These are phyloP conservation scores for Operophtera brumata DNA, from an alignment of 2,888 invertebrate genomes.

Conservation along the genomic window DNA sequence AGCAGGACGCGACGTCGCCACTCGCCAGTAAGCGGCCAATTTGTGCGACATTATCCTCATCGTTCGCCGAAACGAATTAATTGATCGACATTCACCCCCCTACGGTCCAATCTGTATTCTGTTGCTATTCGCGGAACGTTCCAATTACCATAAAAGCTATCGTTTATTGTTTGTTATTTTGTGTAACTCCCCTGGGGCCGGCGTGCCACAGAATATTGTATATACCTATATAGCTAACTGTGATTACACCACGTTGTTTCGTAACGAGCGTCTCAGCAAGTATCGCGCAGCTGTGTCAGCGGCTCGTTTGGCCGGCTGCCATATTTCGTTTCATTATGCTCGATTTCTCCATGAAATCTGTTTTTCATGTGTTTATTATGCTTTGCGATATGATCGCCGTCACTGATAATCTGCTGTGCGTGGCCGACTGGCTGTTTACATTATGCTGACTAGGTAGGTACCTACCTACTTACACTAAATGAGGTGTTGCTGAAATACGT, in stretches of 20 bases:
- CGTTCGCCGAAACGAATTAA: slow-evolving; percentile 5
- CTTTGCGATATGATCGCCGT: slow-evolving; percentile 19
- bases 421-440: slow-evolving; percentile 9
- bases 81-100: slow-evolving; percentile 8
- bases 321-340: slow-evolving; percentile 22
- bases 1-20: slow-evolving; percentile 1
- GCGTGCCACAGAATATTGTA: neutral
- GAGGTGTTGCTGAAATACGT: neutral
- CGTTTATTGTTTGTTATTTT: slow-evolving; percentile 20
- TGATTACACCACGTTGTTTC: neutral
- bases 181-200: neutral
- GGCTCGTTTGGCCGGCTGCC: slow-evolving; percentile 28
- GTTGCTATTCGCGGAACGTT: slow-evolving; percentile 9
- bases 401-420: slow-evolving; percentile 8
- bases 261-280: neutral
- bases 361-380: slow-evolving; percentile 31
- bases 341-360: slow-evolving; percentile 17
- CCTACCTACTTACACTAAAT: neutral
- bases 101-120: slow-evolving; percentile 11
- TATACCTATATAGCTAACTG: neutral
- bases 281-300: slow-evolving; percentile 2
- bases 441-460: slow-evolving; percentile 3
- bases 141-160: slow-evolving; percentile 26
- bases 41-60: slow-evolving; percentile 8
- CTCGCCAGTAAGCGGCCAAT: slow-evolving; percentile 11